A percentile compares a stretch with the other conserved stretches of the same genome.
Evolutionary conservation across 1,140 invertebrate species (phyloP).

Genomic region (Pararge aegeria): DNA sequence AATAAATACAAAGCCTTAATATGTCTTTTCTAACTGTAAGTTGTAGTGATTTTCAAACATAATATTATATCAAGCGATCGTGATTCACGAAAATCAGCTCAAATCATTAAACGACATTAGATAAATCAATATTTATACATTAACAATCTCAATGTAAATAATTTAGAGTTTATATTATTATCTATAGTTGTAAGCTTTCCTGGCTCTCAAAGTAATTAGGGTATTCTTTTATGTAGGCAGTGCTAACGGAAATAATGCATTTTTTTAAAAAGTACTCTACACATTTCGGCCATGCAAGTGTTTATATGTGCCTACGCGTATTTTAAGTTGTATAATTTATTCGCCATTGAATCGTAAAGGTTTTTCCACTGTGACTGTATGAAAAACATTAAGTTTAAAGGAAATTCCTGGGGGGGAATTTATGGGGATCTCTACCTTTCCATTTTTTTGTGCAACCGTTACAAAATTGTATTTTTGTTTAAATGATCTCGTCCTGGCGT

Average conservation of each 20-base stretch:
- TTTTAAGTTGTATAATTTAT: not conserved
- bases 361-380: too few relatives aligned
- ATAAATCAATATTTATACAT: slow-evolving; percentile 74
- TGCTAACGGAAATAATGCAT: slow-evolving; percentile 56
- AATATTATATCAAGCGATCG: slow-evolving; percentile 34
- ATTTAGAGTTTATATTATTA: slow-evolving; percentile 59
- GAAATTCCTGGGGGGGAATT: too few relatives aligned
- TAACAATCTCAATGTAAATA: slow-evolving; percentile 77
- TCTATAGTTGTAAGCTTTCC: slow-evolving; percentile 66
- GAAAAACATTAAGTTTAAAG: too few relatives aligned
- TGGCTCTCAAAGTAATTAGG: slow-evolving; percentile 78
- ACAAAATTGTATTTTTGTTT: slow-evolving; percentile 72
- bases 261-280: slow-evolving; percentile 50
- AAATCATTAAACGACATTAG: slow-evolving; percentile 74
- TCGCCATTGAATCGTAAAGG: not conserved
- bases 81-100: slow-evolving; percentile 52
- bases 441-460: too few relatives aligned
- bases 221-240: slow-evolving; percentile 62
- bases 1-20: slow-evolving; percentile 32
- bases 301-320: slow-evolving; percentile 37
- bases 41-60: slow-evolving; percentile 35
- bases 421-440: too few relatives aligned
- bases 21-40: slow-evolving; percentile 31
- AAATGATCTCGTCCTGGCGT: slow-evolving; percentile 73
- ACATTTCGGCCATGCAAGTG: slow-evolving; percentile 70